Conservation (phyloP, 2,888 invertebrate genomes). For the Netelia inedita region DNA sequence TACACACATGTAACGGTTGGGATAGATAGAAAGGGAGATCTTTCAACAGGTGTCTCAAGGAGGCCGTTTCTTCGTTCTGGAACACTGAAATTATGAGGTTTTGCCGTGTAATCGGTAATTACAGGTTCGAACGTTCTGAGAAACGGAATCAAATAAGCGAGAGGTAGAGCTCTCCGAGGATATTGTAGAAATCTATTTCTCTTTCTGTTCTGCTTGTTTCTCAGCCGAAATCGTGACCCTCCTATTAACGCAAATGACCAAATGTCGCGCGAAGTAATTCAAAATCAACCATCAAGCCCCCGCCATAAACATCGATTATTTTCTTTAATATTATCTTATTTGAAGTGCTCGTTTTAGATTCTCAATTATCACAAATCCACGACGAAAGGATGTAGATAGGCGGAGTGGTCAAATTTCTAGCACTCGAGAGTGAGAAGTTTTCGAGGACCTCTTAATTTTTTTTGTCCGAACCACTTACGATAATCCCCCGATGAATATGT, state of each 20-base stretch:
- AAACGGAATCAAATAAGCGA: conserved; percentile 43
- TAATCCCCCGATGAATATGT: conserved; percentile 76
- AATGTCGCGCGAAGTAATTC: conserved; percentile 49
- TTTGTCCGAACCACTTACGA: conserved; percentile 73
- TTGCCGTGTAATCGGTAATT: conserved; percentile 81
- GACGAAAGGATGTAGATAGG: conserved; percentile 41
- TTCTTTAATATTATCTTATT: not conserved
- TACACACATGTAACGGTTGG: conserved; percentile 3
- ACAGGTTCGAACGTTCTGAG: conserved; percentile 73
- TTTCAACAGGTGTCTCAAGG: conserved; percentile 71
- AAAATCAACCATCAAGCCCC: conserved; percentile 7
- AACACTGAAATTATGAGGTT: conserved; percentile 74
- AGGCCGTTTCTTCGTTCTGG: conserved; percentile 46
- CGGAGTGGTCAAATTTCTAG: conserved; percentile 28
- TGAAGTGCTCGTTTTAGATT: not conserved
- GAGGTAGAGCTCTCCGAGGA: conserved; percentile 12
- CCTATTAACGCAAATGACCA: conserved; percentile 54
- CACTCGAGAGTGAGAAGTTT: conserved; percentile 11
- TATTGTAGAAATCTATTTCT: conserved; percentile 43
- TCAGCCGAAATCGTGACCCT: conserved; percentile 16
- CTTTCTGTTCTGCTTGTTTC: conserved; percentile 22
- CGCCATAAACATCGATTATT: not conserved
- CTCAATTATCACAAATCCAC: conserved; percentile 35
- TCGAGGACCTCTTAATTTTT: conserved; percentile 76
- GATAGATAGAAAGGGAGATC: conserved; percentile 52